Percentiles rank a stretch among this genome's conserved stretches.
Conservation (phyloP, 2,888 invertebrate species). For the Drosophila kuntzei region DNA sequence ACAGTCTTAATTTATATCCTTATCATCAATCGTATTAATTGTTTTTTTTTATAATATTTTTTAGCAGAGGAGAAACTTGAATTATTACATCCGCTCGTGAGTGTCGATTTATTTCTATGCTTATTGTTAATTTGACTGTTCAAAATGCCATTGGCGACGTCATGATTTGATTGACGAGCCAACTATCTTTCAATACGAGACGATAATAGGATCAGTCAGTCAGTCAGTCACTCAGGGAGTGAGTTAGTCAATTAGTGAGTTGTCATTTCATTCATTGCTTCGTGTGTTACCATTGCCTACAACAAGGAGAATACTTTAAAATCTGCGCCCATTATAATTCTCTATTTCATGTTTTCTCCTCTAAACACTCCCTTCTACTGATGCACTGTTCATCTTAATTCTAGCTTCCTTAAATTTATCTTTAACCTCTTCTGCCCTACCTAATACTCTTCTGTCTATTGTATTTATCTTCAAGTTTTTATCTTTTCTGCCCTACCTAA, state of each 20-base stretch:
- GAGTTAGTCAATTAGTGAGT: slow-evolving; percentile 28
- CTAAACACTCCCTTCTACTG: no score
- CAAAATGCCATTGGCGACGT: slow-evolving; percentile 52
- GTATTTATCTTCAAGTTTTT: no score
- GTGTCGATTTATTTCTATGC: slow-evolving; percentile 15
- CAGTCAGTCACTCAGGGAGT: slow-evolving; percentile 23
- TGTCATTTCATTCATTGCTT: slow-evolving; percentile 4
- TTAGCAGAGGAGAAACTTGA: neutral
- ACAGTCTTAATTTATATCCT: no score
- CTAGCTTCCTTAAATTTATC: no score
- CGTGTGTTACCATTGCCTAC: neutral
- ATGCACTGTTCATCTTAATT: no score
- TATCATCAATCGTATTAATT: no score
- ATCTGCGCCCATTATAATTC: no score
- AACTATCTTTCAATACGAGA: slow-evolving; percentile 1
- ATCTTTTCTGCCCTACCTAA: no score
- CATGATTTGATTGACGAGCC: slow-evolving; percentile 59
- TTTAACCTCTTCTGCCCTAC: no score
- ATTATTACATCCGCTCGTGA: no score
- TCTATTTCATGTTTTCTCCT: no score
- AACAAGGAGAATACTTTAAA: neutral
- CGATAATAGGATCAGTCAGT: slow-evolving; percentile 65
- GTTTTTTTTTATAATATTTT: neutral
- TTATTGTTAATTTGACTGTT: slow-evolving; percentile 26
- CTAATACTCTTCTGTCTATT: no score